Evolutionary conservation across 2,888 invertebrate genomes (phyloP).

Genomic region (Heteromurus nitidus): DNA sequence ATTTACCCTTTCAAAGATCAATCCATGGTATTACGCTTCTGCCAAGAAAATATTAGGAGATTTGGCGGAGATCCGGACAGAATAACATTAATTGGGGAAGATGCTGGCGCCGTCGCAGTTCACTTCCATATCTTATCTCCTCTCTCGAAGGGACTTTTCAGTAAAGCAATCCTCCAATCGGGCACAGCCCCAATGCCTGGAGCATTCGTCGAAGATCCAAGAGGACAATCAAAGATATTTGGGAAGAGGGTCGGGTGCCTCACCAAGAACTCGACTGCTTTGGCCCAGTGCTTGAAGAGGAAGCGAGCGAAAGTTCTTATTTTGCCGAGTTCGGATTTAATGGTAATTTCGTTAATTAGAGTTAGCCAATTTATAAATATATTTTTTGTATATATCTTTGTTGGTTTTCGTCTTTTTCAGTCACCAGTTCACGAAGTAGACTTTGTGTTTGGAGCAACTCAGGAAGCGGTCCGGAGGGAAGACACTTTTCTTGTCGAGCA

Average conservation of each 20-base stretch:
- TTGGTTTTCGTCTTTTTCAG: no score
- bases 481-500: slow-evolving; percentile 69
- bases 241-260: slow-evolving; percentile 67
- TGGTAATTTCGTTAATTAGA: no score
- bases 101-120: slow-evolving; percentile 63
- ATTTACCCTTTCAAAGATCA: slow-evolving; percentile 60
- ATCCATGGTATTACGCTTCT: slow-evolving; percentile 51
- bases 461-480: slow-evolving; percentile 58
- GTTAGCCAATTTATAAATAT: no score
- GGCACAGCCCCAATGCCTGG: slow-evolving; percentile 64
- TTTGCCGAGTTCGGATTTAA: slow-evolving; percentile 32
- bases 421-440: slow-evolving; percentile 58
- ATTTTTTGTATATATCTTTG: no score
- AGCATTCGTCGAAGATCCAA: slow-evolving; percentile 62
- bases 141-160: slow-evolving; percentile 64
- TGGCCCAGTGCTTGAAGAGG: slow-evolving; percentile 68
- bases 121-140: slow-evolving; percentile 68
- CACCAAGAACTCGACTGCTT: slow-evolving; percentile 61
- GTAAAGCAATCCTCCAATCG: slow-evolving; percentile 64
- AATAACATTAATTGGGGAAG: slow-evolving; percentile 64
- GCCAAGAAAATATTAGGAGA: slow-evolving; percentile 49
- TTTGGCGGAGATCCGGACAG: slow-evolving; percentile 67
- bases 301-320: slow-evolving; percentile 56
- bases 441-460: slow-evolving; percentile 56
- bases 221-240: slow-evolving; percentile 64